Conservation (phyloP, 2,797 vertebrate genomes). For the Danionella dracula region DNA sequence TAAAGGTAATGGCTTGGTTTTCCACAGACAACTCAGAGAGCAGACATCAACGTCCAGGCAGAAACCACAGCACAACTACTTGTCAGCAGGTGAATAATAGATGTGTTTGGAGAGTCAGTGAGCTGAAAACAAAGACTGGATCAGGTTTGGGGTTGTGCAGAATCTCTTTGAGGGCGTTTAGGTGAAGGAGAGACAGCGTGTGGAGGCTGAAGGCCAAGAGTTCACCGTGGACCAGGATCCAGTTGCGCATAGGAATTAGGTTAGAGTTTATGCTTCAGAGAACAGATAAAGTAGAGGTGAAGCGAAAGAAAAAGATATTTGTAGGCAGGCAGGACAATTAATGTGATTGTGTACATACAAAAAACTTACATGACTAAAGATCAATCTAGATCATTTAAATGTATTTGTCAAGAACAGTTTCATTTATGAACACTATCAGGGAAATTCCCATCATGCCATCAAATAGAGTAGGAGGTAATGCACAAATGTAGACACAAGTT, state of each 20-base stretch:
- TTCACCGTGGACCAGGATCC: constrained; percentile 7
- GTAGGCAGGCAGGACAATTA: neutral
- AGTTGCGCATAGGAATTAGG: constrained; percentile 13
- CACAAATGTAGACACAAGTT: too few species aligned
- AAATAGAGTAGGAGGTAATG: too few species aligned
- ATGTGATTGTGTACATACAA: too few species aligned
- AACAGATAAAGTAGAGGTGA: neutral
- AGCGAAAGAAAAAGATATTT: neutral
- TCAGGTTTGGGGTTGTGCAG: neutral
- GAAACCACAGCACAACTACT: neutral
- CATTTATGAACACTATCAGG: too few species aligned
- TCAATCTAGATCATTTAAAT: too few species aligned
- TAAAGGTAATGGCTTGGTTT: constrained; percentile 14
- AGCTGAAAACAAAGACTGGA: neutral
- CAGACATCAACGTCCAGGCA: neutral
- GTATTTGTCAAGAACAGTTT: too few species aligned
- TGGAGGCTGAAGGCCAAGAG: neutral
- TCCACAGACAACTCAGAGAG: neutral
- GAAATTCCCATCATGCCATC: too few species aligned
- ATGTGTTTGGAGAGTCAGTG: neutral
- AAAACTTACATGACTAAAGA: too few species aligned
- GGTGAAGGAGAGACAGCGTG: neutral
- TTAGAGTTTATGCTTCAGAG: constrained; percentile 8
- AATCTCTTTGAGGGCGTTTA: neutral
- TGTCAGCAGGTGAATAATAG: constrained; percentile 3